A percentile compares a stretch with the other conserved stretches of the same genome.
These are phyloP conservation scores for Lacerta viridis DNA, from an alignment of 2,797 vertebrate species.

Conservation along the genomic window DNA sequence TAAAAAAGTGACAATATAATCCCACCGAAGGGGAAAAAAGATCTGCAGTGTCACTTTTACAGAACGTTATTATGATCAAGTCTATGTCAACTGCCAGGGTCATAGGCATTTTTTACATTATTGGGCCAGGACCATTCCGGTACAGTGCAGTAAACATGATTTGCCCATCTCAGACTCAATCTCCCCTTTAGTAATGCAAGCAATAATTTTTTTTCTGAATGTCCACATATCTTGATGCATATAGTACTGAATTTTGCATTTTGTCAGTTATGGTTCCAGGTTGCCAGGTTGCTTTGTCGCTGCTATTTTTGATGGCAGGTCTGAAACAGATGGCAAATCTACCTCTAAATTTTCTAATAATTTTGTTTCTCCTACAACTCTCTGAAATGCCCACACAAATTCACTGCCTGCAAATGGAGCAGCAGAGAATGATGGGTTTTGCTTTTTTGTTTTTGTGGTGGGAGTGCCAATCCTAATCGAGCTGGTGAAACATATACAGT, in stretches of 20 bases:
- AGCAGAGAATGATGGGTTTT: not conserved
- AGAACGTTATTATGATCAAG: slow-evolving; percentile 45
- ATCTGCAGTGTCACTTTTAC: slow-evolving; percentile 36
- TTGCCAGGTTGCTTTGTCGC: too few species aligned
- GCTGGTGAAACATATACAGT: not conserved
- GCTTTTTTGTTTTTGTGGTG: too few species aligned
- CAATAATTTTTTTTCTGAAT: not conserved
- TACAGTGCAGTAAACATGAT: not conserved
- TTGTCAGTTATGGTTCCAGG: slow-evolving; percentile 40
- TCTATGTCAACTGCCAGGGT: slow-evolving; percentile 5
- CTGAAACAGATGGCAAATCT: not conserved
- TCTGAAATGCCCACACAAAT: not conserved
- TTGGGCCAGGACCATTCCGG: not conserved
- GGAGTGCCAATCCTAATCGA: too few species aligned
- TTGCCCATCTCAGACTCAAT: not conserved
- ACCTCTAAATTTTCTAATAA: not conserved
- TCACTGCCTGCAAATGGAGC: not conserved
- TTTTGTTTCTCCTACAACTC: not conserved
- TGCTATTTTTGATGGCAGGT: not conserved
- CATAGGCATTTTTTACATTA: not conserved
- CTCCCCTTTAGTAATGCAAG: not conserved
- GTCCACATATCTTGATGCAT: not conserved
- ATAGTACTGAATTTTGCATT: slow-evolving; percentile 7
- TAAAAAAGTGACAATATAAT: slow-evolving; percentile 32
- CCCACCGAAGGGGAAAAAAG: slow-evolving; percentile 45